phyloP scores from a whole-genome alignment of 2,888 invertebrate genomes.

The Campopleginae sp. region DNA sequence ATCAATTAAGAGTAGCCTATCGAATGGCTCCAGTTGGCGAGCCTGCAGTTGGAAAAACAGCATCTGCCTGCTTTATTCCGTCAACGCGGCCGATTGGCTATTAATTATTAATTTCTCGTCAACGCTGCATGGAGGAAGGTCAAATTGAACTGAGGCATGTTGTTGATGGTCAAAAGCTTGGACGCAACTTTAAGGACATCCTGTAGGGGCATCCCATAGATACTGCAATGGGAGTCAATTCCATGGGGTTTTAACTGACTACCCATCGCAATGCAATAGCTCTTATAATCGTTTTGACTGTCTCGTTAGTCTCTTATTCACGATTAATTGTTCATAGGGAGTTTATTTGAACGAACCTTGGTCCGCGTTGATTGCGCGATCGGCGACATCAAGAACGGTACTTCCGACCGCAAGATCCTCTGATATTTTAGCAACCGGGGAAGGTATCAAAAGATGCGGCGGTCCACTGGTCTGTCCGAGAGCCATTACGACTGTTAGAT shows the following conservation, averaged over 20 bases:
- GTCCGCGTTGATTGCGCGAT: constrained; percentile 88
- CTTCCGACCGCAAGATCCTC: constrained; percentile 91
- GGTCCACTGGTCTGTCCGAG: constrained; percentile 92
- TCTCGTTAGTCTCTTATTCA: constrained; percentile 21
- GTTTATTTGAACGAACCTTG: constrained; percentile 85
- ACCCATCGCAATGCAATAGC: constrained; percentile 22
- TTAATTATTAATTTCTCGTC: not conserved
- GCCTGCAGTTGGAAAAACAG: not conserved
- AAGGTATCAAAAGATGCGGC: constrained; percentile 91
- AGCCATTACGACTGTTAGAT: constrained; percentile 87
- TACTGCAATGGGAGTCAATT: constrained; percentile 32
- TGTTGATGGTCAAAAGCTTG: not conserved
- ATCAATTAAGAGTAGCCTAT: not conserved
- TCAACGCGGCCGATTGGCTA: not conserved
- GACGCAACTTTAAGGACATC: not conserved
- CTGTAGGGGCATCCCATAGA: not conserved
- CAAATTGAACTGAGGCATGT: too few relatives aligned
- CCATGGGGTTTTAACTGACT: constrained; percentile 38
- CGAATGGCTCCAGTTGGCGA: not conserved
- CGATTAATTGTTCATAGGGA: constrained; percentile 56
- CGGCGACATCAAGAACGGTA: constrained; percentile 91
- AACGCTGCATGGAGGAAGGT: not conserved
- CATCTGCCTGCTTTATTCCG: not conserved
- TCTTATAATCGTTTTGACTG: not conserved
- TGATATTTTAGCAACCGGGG: constrained; percentile 91